phyloP scores from a whole-genome alignment of 2,888 invertebrate species.

The Drosophila pegasa region DNA sequence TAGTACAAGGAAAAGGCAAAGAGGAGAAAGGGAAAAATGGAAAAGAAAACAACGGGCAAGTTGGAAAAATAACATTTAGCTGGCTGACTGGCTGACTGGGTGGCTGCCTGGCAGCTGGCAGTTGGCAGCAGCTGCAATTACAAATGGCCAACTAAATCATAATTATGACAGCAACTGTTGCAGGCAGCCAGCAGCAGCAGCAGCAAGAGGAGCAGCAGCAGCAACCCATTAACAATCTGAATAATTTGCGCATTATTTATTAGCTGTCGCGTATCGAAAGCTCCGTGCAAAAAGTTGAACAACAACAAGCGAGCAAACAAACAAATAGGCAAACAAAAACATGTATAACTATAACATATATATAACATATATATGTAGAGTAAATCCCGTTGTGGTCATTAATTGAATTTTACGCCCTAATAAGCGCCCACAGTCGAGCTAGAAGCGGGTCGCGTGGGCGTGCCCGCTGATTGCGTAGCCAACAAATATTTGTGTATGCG shows the following conservation, averaged over 20 bases:
- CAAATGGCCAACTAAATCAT: slow-evolving; percentile 66
- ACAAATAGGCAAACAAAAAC: slow-evolving; percentile 23
- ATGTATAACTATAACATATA: slow-evolving; percentile 4
- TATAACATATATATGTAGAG: slow-evolving; percentile 9
- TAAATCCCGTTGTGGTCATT: slow-evolving; percentile 55
- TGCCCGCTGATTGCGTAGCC: slow-evolving; percentile 37
- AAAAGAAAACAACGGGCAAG: neutral
- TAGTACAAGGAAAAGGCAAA: slow-evolving; percentile 1
- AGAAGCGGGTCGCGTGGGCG: slow-evolving; percentile 24
- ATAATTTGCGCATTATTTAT: slow-evolving; percentile 70
- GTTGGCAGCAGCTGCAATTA: slow-evolving; percentile 44
- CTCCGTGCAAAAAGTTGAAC: slow-evolving; percentile 42
- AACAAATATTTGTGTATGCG: slow-evolving; percentile 9
- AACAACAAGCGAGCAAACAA: slow-evolving; percentile 20
- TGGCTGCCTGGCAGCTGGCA: neutral
- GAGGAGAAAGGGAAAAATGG: neutral
- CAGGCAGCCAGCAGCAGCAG: slow-evolving; percentile 32
- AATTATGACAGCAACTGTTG: slow-evolving; percentile 68
- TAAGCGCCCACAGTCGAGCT: slow-evolving; percentile 35
- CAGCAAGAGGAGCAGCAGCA: slow-evolving; percentile 32
- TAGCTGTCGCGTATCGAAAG: slow-evolving; percentile 54
- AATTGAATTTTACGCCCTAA: slow-evolving; percentile 70
- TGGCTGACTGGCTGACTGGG: neutral
- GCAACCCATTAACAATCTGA: slow-evolving; percentile 64
- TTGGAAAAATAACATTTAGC: slow-evolving; percentile 8